Base-by-base conservation (phyloP, 1,140 invertebrate species). In the Phymastichus coffea region DNA sequence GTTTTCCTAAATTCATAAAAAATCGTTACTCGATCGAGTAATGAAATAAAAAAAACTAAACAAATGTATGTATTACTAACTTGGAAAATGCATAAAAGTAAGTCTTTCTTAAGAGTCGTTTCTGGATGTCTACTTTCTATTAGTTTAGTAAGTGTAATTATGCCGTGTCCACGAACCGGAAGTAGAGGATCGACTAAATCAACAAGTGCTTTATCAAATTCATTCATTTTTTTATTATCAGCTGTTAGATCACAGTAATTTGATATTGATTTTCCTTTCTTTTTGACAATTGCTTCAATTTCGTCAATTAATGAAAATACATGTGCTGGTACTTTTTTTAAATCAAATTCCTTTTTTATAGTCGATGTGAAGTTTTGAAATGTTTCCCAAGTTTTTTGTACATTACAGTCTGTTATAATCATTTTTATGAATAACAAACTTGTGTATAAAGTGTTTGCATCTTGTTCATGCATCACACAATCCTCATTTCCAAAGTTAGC, bases 81-180 rank as follows among this genome's bases (percentile, higher is more conserved):
- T 80, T 87, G 82, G 70, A 92, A 88, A 9, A 93, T 75, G 68
- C 85, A 85, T 33, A 92, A 78, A 20, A 94, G 61, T 62, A 85
- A 80, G 55, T 87, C 81, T 67, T 87, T 87, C 64, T 87, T 87
- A 1, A 83, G 78, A 30, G 87, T 66, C 15, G 86, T 81, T 63
- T 85, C 83, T 19, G 75, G 44, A 80, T 94, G 86, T 63, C 80
- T 82, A 9, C 75, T 73, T 68, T 88, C 82, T 23, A 96, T 81
- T 6, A 95, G 76, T 79, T 86, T 89, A 22, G 84, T 86, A 9
- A 95, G 72, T 48, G 82, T 75, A 56, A 93, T 85, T 19, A 94
- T 73, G 8, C 87, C 93, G 80, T 95, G 92, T 17, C 88, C 91
- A 71, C 87, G 82, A 1, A 90, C 83, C 7, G 92, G 92, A n/a